Evolutionary conservation across 2,888 invertebrate species (phyloP), one percentile per base, ranked within the genome.

Genomic region (Aquatica leii): DNA sequence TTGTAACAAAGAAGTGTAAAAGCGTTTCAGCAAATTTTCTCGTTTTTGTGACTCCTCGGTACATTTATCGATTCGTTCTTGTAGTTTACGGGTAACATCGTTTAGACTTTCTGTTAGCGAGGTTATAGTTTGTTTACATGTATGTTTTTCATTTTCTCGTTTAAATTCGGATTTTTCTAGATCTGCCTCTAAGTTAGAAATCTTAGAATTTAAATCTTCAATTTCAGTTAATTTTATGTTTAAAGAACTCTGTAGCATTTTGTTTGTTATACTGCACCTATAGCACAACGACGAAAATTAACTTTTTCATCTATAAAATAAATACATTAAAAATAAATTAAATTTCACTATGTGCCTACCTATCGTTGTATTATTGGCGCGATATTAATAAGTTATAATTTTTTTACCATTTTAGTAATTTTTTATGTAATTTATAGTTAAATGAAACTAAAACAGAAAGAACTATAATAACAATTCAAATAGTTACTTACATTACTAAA

Each of bases 1-100:
- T 37, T 61, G 54, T 21, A 67, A 51, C 34, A 62, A 14, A 1
- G 50, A 65, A 20, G 55, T 46, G 37, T 59, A 62, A 11, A 21
- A 43, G 17, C n/a, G n/a, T 59, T 59, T 51, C 24, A 64, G 59
- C 46, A 59, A 62, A n/a, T 57, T 15, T 12, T 54, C 46, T n/a
- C 62, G 37, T 54, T 57, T 57, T 50, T 64, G 59, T 12, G 57
- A 43, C 24, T 65, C 54, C 1, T 37, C 37, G 9, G 50, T 21
- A 15, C 46, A 58, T 51, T 64, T 57, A 12, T 52, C 52, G 4
- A 50, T 31, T 11, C 40, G 37, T 21, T 11, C 20, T 40, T 62
- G 15, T 20, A 49, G 21, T 17, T 52, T 51, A 18, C 14, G 52
- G 8, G 40, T 35, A 12, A 41, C 34, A 46, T 62, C 53, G 15